Base-by-base conservation (phyloP, 1,140 invertebrate genomes). In the Mesaphorura yosii region DNA sequence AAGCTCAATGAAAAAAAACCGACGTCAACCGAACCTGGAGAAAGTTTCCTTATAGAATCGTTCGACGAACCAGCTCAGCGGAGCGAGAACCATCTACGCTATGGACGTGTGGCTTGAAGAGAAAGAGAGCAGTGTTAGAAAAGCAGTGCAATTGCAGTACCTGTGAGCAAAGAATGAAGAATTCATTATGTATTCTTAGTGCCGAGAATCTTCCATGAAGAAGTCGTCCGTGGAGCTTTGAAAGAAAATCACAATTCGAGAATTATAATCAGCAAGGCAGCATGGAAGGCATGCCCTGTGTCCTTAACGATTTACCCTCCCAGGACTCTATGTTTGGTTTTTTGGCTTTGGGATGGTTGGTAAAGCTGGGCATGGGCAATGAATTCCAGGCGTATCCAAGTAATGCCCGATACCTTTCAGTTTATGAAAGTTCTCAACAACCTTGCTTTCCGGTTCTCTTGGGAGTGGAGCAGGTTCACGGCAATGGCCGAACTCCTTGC, bases 31-130 rank as follows among this genome's bases (percentile, higher is more conserved):
- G n/a, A n/a, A n/a, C n/a, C n/a, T n/a, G n/a, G n/a, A n/a, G n/a
- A n/a, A 50, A 5, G 48, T 50, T 34, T 50, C 51, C 25, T 54
- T 54, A 39, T 54, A 54, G 23, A 45, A 54, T 2, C 52, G 44
- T n/a, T 27, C 52, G 6, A 54, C 52, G 45, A 48, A 54, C 23
- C 42, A 54, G 14, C 23, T 38, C 31, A 54, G 40, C 1, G 52
- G 52, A 7, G 23, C 27, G 2, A 54, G 52, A 4, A 54, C 23
- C 44, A 54, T 53, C 17, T 48, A 54, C 1, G 52, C 52, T 14
- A 54, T 26, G 0, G 34, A 37, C 52, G 48, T 54, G 25, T 54
- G 52, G 23, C 45, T 47, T 19, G 52, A n/a, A n/a, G n/a, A n/a
- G n/a, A n/a, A n/a, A n/a, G n/a, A n/a, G n/a, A n/a, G n/a, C n/a